These are phyloP conservation scores for Battus philenor DNA, from an alignment of 1,140 invertebrate species.

Conservation along the genomic window DNA sequence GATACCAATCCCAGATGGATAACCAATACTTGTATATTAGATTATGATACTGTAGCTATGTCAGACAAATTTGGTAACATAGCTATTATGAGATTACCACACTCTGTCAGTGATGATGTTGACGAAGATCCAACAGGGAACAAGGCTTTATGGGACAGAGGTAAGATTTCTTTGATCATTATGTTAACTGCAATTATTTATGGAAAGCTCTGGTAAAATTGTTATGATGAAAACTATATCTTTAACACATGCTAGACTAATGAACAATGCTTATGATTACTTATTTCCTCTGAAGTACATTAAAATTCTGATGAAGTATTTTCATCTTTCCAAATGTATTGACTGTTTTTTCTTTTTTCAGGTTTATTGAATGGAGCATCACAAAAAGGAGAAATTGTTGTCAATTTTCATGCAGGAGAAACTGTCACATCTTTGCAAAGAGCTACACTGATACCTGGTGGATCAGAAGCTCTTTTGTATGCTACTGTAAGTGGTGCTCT, in stretches of 20 bases:
- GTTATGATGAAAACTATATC: constrained; percentile 55
- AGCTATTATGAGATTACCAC: constrained; percentile 91
- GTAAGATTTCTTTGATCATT: constrained; percentile 35
- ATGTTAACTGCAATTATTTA: too few relatives aligned
- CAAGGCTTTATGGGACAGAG: constrained; percentile 98
- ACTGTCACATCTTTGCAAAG: constrained; percentile 93
- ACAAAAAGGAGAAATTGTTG: constrained; percentile 95
- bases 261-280: constrained; percentile 69
- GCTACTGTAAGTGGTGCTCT: constrained; percentile 96
- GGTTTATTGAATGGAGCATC: constrained; percentile 96
- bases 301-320: constrained; percentile 2
- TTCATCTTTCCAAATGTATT: background rate
- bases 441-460: constrained; percentile 97
- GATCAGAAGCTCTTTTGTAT: constrained; percentile 96
- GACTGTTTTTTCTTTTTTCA: constrained; percentile 34
- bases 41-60: constrained; percentile 97
- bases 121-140: constrained; percentile 99
- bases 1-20: constrained; percentile 98
- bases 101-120: constrained; percentile 96
- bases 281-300: constrained; percentile 38
- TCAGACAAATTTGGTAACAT: constrained; percentile 99
- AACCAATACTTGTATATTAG: constrained; percentile 93
- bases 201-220: constrained; percentile 7
- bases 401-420: constrained; percentile 97
- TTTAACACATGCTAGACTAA: constrained; percentile 75